Evolutionary conservation across 2,113 vertebrate species (phyloP).

Genomic region (Asarcornis scutulata): DNA sequence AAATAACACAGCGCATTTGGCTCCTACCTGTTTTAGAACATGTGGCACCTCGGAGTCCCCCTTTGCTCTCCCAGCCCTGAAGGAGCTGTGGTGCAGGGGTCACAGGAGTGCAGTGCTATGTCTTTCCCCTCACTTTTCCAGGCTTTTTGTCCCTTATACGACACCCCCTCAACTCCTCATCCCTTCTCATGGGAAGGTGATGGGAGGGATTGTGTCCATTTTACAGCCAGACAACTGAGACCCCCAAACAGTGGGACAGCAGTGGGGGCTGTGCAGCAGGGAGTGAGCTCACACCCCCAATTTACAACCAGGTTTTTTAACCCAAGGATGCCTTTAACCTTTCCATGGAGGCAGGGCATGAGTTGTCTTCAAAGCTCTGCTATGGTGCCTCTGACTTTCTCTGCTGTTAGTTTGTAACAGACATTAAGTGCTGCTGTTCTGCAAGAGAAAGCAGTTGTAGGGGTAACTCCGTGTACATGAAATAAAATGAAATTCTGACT

Average conservation of each 20-base stretch:
- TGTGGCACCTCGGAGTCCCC: rapidly evolving
- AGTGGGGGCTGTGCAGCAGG: rapidly evolving
- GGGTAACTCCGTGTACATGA: not conserved
- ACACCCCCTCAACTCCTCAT: not conserved
- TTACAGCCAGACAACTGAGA: not conserved
- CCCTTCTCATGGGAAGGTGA: not conserved
- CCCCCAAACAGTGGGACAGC: not conserved
- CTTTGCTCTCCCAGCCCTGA: not conserved
- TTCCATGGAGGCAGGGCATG: not conserved
- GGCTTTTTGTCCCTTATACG: not conserved
- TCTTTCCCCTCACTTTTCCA: not conserved
- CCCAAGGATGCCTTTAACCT: not conserved
- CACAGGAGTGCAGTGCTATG: not conserved
- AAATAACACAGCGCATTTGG: not conserved
- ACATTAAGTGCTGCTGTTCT: not conserved
- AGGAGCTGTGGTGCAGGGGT: rapidly evolving
- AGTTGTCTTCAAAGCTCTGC: not conserved
- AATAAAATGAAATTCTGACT: not conserved
- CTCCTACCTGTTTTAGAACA: not conserved
- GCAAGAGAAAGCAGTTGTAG: not conserved
- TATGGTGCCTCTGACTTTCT: not conserved
- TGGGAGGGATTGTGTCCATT: not conserved
- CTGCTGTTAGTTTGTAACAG: not conserved
- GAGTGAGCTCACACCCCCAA: not conserved
- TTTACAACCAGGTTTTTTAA: not conserved